A percentile compares a stretch with the other conserved stretches of the same genome.
Conservation (phyloP, 1,140 invertebrate genomes). For the Dolichoris vasculosae region DNA sequence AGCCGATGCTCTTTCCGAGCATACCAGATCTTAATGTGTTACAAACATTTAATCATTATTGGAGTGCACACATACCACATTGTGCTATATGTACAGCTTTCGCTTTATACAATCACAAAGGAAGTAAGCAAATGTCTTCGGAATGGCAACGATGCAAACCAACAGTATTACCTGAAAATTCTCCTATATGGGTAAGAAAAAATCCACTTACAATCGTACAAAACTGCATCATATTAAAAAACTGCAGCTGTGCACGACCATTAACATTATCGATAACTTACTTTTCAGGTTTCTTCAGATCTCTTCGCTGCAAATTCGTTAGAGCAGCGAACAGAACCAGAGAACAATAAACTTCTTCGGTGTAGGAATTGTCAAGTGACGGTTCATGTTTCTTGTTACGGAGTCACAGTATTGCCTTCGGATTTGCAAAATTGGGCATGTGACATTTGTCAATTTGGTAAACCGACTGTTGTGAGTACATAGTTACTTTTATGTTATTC, state of each 20-base stretch:
- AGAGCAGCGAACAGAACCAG: conserved; percentile 66
- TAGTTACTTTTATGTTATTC: conserved; percentile 6
- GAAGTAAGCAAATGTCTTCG: conserved; percentile 65
- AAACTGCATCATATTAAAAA: too few relatives aligned
- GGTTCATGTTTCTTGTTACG: conserved; percentile 75
- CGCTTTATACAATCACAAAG: conserved; percentile 59
- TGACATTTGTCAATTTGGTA: conserved; percentile 72
- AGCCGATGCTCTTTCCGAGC: conserved; percentile 66
- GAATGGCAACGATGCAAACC: conserved; percentile 70
- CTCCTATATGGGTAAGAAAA: conserved; percentile 69
- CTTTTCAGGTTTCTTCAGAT: conserved; percentile 64
- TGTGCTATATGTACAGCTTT: conserved; percentile 70
- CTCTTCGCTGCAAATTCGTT: conserved; percentile 71
- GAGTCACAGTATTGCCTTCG: conserved; percentile 67
- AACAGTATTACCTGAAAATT: conserved; percentile 68
- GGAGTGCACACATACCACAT: conserved; percentile 70
- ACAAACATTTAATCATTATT: conserved; percentile 70
- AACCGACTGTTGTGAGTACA: conserved; percentile 65
- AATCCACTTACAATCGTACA: conserved; percentile 5
- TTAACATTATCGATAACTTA: background rate
- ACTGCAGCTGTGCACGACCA: background rate
- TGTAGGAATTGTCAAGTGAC: conserved; percentile 73
- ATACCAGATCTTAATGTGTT: conserved; percentile 61
- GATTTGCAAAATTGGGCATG: conserved; percentile 73
- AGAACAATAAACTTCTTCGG: conserved; percentile 70